phyloP scores from a whole-genome alignment of 2,797 vertebrate species.

The Gobionotothen gibberifrons region DNA sequence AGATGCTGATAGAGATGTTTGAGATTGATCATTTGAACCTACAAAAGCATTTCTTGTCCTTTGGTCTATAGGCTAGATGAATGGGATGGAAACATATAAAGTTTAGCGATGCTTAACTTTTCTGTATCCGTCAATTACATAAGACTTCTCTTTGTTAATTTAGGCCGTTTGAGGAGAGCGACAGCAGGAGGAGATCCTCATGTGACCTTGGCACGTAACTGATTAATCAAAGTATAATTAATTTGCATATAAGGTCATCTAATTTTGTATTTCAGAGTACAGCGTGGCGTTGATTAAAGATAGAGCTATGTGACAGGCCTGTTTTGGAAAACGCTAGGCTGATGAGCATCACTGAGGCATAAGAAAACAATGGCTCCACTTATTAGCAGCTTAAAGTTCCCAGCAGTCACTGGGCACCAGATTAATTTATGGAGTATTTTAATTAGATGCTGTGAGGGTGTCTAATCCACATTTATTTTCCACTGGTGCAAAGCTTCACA shows the following conservation, averaged over 20 bases:
- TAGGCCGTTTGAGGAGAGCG: slow-evolving; percentile 43
- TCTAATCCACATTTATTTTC: slow-evolving; percentile 44
- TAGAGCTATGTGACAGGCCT: slow-evolving; percentile 25
- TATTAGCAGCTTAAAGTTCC: slow-evolving; percentile 68
- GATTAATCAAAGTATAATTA: slow-evolving; percentile 73
- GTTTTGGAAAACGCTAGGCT: slow-evolving; percentile 43
- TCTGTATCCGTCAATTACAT: slow-evolving; percentile 60
- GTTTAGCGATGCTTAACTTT: slow-evolving; percentile 35
- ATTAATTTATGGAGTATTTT: slow-evolving; percentile 63
- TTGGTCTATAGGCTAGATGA: slow-evolving; percentile 32
- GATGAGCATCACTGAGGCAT: slow-evolving; percentile 42
- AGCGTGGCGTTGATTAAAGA: slow-evolving; percentile 59
- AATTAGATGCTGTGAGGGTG: slow-evolving; percentile 45
- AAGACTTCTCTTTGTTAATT: slow-evolving; percentile 57
- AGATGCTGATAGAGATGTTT: slow-evolving; percentile 46
- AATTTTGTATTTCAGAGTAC: slow-evolving; percentile 63
- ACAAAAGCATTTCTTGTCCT: slow-evolving; percentile 39
- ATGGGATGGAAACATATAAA: slow-evolving; percentile 45
- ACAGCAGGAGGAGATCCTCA: slow-evolving; percentile 60
- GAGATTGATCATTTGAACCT: slow-evolving; percentile 35
- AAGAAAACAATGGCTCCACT: slow-evolving; percentile 60
- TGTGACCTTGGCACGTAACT: slow-evolving; percentile 71
- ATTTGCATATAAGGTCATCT: slow-evolving; percentile 77
- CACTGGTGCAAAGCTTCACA: slow-evolving; percentile 17
- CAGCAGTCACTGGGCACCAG: slow-evolving; percentile 41